Base-by-base conservation (phyloP, 2,888 invertebrate species). In the Nemurella pictetii region DNA sequence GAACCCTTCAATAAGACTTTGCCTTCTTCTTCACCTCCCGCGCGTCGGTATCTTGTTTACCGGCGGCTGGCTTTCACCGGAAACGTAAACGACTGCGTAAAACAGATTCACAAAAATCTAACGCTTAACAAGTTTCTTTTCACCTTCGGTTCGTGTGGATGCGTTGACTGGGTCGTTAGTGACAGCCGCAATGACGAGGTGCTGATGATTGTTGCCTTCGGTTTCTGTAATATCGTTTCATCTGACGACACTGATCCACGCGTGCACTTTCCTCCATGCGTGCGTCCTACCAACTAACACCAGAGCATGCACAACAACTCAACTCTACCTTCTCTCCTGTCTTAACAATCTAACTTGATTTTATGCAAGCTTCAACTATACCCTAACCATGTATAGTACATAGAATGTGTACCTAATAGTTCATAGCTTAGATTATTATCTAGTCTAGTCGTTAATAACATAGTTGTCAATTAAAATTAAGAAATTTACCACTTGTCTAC, bases 1-100 rank as follows among this genome's bases (percentile, higher is more conserved):
- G 80, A 36, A 74, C 73, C 55, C 72, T 80, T 80, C 80, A 80
- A 15, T 82, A 82, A 82, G 55, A 72, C 55, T 36, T n/a, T 30
- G 32, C 36, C 80, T 80, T 29, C 80, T 32, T 55, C 55, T 55
- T 55, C 55, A 5, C 9, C 32, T 3, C n/a, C n/a, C n/a, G n/a
- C n/a, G 9, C 32, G 9, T 5, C 32, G 32, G 32, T 32, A 32
- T 32, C 4, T 32, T 32, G 32, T 55, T 7, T 55, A 55, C 55
- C 55, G 55, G 55, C 1, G n/a, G 55, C 20, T 55, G 32, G 32
- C 55, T 55, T 55, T 55, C 1, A 7, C 35, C 35, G 35, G 35
- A 35, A 35, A n/a, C n/a, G n/a, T n/a, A n/a, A n/a, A n/a, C n/a
- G n/a, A n/a, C 35, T 20, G 55, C 55, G 55, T 12, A 55, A n/a